A percentile compares a stretch with the other conserved stretches of the same genome.
Evolutionary conservation across 2,888 invertebrate species (phyloP).

Genomic region (Eulithis prunata): DNA sequence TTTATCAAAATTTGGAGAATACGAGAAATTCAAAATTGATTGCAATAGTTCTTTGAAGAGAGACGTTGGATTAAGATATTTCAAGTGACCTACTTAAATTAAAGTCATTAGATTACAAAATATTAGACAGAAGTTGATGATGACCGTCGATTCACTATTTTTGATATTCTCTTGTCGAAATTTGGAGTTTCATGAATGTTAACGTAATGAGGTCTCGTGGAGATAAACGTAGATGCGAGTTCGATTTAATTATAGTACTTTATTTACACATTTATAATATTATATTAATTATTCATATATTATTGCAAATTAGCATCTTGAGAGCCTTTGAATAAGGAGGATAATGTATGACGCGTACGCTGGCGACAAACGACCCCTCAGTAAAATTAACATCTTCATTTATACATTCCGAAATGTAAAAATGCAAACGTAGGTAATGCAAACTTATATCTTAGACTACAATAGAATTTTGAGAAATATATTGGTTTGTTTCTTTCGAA

Average conservation of each 20-base stretch:
- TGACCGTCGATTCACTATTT: constrained; percentile 81
- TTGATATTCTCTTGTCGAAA: constrained; percentile 85
- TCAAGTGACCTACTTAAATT: constrained; percentile 76
- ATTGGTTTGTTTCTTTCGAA: neutral
- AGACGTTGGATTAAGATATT: constrained; percentile 69
- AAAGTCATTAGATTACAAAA: constrained; percentile 73
- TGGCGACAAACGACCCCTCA: constrained; percentile 57
- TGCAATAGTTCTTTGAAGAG: constrained; percentile 67
- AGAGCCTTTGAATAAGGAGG: constrained; percentile 71
- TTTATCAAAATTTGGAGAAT: constrained; percentile 33
- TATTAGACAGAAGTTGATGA: constrained; percentile 74
- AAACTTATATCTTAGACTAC: too few species aligned
- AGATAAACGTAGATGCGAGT: constrained; percentile 69
- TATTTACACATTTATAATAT: constrained; percentile 80
- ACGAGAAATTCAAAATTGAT: constrained; percentile 60
- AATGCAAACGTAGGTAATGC: too few species aligned
- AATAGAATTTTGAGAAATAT: too few species aligned
- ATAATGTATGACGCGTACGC: constrained; percentile 61
- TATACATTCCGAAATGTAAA: neutral
- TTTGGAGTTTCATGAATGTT: constrained; percentile 77
- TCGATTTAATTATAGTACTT: constrained; percentile 78
- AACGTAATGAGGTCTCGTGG: constrained; percentile 64
- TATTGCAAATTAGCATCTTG: constrained; percentile 77
- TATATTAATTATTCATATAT: constrained; percentile 65
- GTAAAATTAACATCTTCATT: neutral